phyloP scores from a whole-genome alignment of 2,797 vertebrate genomes.

The Pseudocheirus occidentalis region DNA sequence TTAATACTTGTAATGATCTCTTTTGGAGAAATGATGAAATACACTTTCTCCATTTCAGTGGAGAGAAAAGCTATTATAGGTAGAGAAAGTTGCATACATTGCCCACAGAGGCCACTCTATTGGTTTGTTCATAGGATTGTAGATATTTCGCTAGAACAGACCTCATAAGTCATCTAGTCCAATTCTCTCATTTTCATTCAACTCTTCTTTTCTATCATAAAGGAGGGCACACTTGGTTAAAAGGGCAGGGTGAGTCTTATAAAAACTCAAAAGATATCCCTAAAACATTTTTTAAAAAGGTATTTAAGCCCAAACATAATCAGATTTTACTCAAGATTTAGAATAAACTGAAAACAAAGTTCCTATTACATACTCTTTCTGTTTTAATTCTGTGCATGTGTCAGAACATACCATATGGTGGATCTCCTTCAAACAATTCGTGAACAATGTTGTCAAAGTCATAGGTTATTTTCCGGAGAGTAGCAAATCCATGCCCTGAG shows the following conservation, averaged over 20 bases:
- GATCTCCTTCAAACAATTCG: conserved; percentile 79
- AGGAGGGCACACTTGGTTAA: background rate
- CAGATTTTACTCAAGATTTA: conserved; percentile 14
- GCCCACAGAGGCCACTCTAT: background rate
- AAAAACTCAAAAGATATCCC: background rate
- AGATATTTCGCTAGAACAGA: background rate
- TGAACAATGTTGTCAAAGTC: conserved; percentile 81
- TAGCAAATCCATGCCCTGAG: conserved; percentile 56
- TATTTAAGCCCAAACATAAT: background rate
- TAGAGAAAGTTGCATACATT: background rate
- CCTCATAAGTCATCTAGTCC: background rate
- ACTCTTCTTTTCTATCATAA: background rate
- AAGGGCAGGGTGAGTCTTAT: background rate
- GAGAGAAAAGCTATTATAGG: background rate
- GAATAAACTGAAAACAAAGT: background rate
- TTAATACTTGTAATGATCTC: background rate
- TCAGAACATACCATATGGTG: conserved; percentile 69
- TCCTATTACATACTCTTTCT: background rate
- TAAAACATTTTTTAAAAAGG: background rate
- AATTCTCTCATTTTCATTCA: background rate
- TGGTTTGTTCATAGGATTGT: background rate
- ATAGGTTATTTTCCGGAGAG: conserved; percentile 68
- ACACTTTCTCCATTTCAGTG: background rate
- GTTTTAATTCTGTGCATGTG: background rate
- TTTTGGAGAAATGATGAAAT: background rate